A percentile compares a stretch with the other conserved stretches of the same genome.
Evolutionary conservation across 2,797 vertebrate genomes (phyloP).

Genomic region (Meda fulgida): DNA sequence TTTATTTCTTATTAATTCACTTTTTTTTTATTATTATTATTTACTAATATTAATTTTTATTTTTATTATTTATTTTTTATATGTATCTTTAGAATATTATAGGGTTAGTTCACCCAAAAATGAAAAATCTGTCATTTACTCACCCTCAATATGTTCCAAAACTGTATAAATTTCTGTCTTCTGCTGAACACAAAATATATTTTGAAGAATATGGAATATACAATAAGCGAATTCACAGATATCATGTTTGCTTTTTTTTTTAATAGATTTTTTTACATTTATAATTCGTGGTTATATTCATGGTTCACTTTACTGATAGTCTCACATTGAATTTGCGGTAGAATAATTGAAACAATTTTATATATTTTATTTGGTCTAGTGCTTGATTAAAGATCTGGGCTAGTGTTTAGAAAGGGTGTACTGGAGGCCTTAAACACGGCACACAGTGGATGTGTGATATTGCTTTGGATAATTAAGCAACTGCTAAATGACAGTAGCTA

Average conservation of each 20-base stretch:
- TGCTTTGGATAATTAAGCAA: slow-evolving; percentile 5
- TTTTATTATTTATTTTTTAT: not conserved
- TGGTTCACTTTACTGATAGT: not conserved
- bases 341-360: not conserved
- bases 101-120: not conserved
- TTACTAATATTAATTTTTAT: not conserved
- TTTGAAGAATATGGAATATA: too few relatives aligned
- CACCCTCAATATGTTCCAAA: too few relatives aligned
- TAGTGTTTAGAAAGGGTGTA: not conserved
- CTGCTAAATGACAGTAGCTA: slow-evolving; percentile 20
- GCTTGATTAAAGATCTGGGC: not conserved
- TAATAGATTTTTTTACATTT: not conserved
- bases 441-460: not conserved
- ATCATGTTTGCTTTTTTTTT: too few relatives aligned
- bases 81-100: not conserved
- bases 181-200: too few relatives aligned
- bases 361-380: not conserved
- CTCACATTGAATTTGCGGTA: not conserved
- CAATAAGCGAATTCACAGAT: not conserved
- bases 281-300: not conserved
- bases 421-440: not conserved
- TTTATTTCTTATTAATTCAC: not conserved
- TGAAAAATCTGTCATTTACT: not conserved
- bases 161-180: too few relatives aligned
- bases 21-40: not conserved